phyloP scores from a whole-genome alignment of 2,113 vertebrate species.

The Platysteira castanea region DNA sequence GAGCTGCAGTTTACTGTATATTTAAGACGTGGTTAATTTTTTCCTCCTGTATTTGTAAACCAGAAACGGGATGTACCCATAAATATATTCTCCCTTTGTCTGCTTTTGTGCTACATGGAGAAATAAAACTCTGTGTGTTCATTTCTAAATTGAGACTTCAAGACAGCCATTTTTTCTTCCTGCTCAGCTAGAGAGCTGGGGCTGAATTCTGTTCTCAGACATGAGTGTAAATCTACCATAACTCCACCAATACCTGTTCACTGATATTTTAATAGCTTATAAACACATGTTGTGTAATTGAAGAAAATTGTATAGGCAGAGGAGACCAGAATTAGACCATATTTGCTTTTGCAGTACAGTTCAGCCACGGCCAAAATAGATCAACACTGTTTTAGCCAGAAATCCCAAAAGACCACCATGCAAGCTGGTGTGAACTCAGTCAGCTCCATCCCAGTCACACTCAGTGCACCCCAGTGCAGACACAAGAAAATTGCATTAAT shows the following conservation, averaged over 20 bases:
- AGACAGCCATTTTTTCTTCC: not conserved
- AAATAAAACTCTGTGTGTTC: not conserved
- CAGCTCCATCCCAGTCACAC: not conserved
- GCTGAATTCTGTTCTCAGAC: not conserved
- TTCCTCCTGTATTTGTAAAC: not conserved
- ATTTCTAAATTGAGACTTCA: not conserved
- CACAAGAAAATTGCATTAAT: not conserved
- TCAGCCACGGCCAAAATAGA: not conserved
- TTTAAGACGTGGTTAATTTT: not conserved
- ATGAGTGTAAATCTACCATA: not conserved
- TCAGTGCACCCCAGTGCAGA: not conserved
- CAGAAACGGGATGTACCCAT: not conserved
- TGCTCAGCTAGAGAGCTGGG: not conserved
- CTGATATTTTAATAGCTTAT: not conserved
- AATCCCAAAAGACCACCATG: not conserved
- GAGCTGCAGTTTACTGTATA: not conserved
- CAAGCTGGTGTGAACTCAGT: not conserved
- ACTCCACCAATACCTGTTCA: not conserved
- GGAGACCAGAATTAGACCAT: not conserved
- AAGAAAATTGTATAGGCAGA: not conserved
- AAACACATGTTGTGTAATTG: not conserved
- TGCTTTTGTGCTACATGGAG: not conserved
- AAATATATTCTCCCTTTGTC: not conserved
- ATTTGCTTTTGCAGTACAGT: not conserved
- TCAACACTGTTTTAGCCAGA: not conserved